Percentiles rank a stretch among this genome's conserved stretches.
phyloP scores from a whole-genome alignment of 2,113 vertebrate species.

The Oncorhynchus masou region DNA sequence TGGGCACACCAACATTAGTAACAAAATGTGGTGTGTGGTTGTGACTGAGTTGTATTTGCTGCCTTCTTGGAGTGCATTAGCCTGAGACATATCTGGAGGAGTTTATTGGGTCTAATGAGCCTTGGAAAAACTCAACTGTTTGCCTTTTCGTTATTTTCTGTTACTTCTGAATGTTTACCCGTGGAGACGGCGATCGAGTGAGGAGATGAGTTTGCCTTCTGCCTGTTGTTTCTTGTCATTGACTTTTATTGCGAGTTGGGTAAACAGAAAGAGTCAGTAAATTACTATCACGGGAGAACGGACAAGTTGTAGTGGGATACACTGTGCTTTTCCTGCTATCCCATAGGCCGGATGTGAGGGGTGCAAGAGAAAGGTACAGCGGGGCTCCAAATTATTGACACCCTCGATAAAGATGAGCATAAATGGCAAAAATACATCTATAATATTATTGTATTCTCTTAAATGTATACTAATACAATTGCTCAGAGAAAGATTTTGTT shows the following conservation, averaged over 20 bases:
- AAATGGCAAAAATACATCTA: too few relatives aligned
- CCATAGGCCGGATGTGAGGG: too few relatives aligned
- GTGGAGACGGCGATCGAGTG: constrained; percentile 40
- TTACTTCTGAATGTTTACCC: constrained; percentile 58
- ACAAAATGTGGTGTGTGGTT: too few relatives aligned
- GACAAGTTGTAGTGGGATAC: neutral
- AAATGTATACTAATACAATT: too few relatives aligned
- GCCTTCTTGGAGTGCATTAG: constrained; percentile 57
- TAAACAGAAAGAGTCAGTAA: constrained; percentile 32
- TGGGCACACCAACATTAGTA: too few relatives aligned
- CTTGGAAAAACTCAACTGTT: constrained; percentile 46
- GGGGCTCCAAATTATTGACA: too few relatives aligned
- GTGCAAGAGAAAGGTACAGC: too few relatives aligned
- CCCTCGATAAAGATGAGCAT: too few relatives aligned
- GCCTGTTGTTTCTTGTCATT: constrained; percentile 63
- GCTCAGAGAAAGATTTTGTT: too few relatives aligned
- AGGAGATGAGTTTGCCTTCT: constrained; percentile 61
- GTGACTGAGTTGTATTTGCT: too few relatives aligned
- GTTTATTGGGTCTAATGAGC: constrained; percentile 53
- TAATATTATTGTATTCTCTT: too few relatives aligned
- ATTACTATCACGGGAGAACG: neutral
- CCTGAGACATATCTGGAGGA: constrained; percentile 26
- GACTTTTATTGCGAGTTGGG: constrained; percentile 65
- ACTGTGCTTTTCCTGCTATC: neutral
- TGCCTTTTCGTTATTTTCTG: constrained; percentile 55